These are phyloP conservation scores for Lomographa bimaculata DNA, from an alignment of 2,888 invertebrate species.

Conservation along the genomic window DNA sequence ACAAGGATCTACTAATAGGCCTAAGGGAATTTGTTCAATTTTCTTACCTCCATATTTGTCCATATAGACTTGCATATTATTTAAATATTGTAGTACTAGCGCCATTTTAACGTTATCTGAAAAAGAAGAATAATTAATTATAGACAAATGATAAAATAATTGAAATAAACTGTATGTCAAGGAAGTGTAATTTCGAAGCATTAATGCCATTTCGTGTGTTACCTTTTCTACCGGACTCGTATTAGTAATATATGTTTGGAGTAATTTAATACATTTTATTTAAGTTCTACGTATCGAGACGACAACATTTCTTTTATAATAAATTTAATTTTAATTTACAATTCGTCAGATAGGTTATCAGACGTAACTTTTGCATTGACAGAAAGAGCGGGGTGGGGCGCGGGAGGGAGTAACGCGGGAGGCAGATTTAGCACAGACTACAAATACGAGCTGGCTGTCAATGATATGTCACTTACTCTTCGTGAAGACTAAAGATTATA, in stretches of 20 bases:
- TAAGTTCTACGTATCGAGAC: too few relatives aligned
- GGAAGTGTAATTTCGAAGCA: slow-evolving; percentile 19
- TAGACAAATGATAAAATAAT: slow-evolving; percentile 37
- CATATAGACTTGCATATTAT: slow-evolving; percentile 90
- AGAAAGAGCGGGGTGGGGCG: slow-evolving; percentile 1
- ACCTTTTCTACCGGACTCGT: slow-evolving; percentile 8
- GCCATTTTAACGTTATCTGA: slow-evolving; percentile 84
- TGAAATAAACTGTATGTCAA: slow-evolving; percentile 36
- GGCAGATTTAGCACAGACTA: slow-evolving; percentile 6
- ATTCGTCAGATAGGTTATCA: slow-evolving; percentile 45
- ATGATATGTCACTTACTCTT: too few relatives aligned
- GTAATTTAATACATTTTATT: slow-evolving; percentile 11
- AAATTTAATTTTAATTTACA: background rate
- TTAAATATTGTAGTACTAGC: slow-evolving; percentile 91
- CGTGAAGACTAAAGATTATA: too few relatives aligned
- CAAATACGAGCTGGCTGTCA: slow-evolving; percentile 7
- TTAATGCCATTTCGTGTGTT: slow-evolving; percentile 5
- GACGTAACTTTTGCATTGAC: slow-evolving; percentile 36
- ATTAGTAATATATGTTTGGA: background rate
- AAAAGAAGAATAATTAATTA: slow-evolving; percentile 20
- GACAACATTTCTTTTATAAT: too few relatives aligned
- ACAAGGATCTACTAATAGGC: slow-evolving; percentile 1
- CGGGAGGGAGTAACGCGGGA: background rate
- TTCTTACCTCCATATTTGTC: slow-evolving; percentile 92
- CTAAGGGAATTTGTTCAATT: slow-evolving; percentile 10